Base-by-base conservation (phyloP, 2,113 vertebrate genomes). In the Tyto alba region DNA sequence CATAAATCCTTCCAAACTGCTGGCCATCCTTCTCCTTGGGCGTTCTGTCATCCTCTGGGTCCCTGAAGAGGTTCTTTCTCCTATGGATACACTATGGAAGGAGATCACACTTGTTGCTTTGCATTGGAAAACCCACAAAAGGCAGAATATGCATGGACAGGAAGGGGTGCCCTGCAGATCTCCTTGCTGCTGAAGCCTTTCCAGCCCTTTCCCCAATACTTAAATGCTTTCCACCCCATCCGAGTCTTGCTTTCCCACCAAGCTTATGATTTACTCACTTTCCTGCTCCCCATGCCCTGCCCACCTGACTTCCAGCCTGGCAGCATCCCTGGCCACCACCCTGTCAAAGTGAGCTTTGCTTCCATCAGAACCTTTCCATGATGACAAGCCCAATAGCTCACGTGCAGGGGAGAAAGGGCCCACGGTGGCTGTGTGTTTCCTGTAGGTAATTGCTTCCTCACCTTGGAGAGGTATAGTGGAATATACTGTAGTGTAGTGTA, bases 281-380 rank as follows among this genome's bases (percentile, higher is more conserved):
- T 68, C 11, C 11, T 5, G 8, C 1, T 4, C 1, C 1, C 25
- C 19, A 11, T 16, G 11, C 17, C 13, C 11, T 69, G 9, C 13
- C 22, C 23, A 29, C 11, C 23, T n/a, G 27, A 5, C 26, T 23
- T 72, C 13, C 14, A 52, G 17, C 43, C 41, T 59, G 40, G 32
- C 78, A 32, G 32, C 34, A 36, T 72, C 48, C 29, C 25, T 79
- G 45, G 20, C 36, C 53, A 87, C 41, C 21, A 36, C 9, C 7
- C 14, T 11, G 18, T 47, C n/a, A 41, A n/a, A 53, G 10, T 11
- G 16, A 32, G 11, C 30, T 76, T 59, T 47, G 16, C 64, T 56
- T 76, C 30, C 5, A 10, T 11, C n/a, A 55, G 13, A 88, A 15
- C n/a, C 14, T 41, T 41, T 29, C 25, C 16, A 6, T 14, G 25